Conservation (phyloP, 64 coral and sea anemone species). For the Cladopsammia gracilis region DNA sequence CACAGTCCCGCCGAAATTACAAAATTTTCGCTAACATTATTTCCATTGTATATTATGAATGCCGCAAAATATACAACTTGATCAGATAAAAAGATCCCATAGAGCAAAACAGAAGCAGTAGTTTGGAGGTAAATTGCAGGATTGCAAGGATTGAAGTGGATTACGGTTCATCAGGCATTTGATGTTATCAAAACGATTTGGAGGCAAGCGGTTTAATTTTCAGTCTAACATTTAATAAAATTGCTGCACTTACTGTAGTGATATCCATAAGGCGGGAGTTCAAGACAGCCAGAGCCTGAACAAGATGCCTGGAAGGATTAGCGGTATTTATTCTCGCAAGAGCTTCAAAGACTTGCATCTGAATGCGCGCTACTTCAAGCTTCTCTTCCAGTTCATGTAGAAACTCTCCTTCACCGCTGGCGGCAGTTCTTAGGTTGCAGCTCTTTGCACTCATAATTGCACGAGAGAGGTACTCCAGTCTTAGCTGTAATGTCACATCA, state of each 20-base stretch:
- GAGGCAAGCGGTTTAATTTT: too few species aligned
- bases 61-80: too few species aligned
- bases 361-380: constrained; percentile 97
- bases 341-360: constrained; percentile 92
- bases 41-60: too few species aligned
- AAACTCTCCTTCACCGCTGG: constrained; percentile 92
- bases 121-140: too few species aligned
- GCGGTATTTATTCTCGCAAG: constrained; percentile 61
- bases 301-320: constrained; percentile 38
- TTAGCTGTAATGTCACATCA: constrained; percentile 74
- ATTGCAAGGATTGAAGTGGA: too few species aligned
- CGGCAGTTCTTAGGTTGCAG: constrained; percentile 82
- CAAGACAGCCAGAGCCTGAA: constrained; percentile 69
- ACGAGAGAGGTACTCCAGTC: constrained; percentile 95
- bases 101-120: too few species aligned
- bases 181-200: too few species aligned
- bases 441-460: constrained; percentile 99
- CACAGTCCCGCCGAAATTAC: too few species aligned
- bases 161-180: too few species aligned
- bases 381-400: constrained; percentile 98
- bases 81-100: too few species aligned
- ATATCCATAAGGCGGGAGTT: constrained; percentile 89
- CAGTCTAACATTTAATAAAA: too few species aligned
- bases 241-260: constrained; percentile 57
- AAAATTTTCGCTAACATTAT: too few species aligned